Evolutionary conservation across 2,888 invertebrate species (phyloP).

Genomic region (Plagiodera versicolora): DNA sequence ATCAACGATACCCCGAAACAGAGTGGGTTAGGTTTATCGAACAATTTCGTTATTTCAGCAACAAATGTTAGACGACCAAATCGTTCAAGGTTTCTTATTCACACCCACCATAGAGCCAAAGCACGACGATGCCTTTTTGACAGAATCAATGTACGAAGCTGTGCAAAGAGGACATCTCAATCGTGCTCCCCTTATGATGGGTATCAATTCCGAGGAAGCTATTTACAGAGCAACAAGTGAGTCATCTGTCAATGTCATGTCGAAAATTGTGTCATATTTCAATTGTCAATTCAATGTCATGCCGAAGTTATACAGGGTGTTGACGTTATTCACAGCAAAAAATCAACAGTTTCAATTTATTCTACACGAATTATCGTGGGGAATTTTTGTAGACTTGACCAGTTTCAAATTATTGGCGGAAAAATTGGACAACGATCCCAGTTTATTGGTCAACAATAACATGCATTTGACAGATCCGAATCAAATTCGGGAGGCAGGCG

Average conservation of each 20-base stretch:
- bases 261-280: not conserved
- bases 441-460: constrained; percentile 29
- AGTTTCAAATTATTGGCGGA: not conserved
- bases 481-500: constrained; percentile 20
- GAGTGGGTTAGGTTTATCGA: no score
- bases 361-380: no score
- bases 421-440: constrained; percentile 23
- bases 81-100: constrained; percentile 32
- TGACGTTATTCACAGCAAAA: no score
- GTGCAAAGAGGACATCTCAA: constrained; percentile 27
- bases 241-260: not conserved
- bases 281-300: no score
- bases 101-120: constrained; percentile 33
- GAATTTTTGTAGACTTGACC: not conserved
- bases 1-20: no score
- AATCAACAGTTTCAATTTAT: not conserved
- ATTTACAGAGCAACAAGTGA: constrained; percentile 11
- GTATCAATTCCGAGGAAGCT: constrained; percentile 35
- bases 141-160: constrained; percentile 29
- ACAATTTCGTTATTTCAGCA: not conserved
- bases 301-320: no score
- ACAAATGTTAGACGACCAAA: constrained; percentile 21
- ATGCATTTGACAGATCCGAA: constrained; percentile 27
- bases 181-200: constrained; percentile 34
- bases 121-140: constrained; percentile 34